Percentiles rank a stretch among this genome's conserved stretches.
Conservation (phyloP, 2,888 invertebrate genomes). For the Callimorpha dominula region DNA sequence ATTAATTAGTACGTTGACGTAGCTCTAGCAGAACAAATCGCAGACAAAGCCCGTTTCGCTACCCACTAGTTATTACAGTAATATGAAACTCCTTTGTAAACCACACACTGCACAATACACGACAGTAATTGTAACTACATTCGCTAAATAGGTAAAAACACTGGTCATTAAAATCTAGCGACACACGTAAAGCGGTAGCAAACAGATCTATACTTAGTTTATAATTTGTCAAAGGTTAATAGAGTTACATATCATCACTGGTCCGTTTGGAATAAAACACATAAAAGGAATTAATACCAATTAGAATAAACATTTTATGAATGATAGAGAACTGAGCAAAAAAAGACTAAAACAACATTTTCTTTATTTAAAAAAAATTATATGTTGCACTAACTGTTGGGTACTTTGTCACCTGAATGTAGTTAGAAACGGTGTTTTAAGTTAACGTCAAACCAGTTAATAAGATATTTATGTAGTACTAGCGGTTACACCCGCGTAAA, state of each 20-base stretch:
- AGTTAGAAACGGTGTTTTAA: too few relatives aligned
- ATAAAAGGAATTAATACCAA: background rate
- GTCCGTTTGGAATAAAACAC: background rate
- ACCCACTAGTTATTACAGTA: background rate
- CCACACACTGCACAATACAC: background rate
- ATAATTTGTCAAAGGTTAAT: slow-evolving; percentile 7
- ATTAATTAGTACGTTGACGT: background rate
- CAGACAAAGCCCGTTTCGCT: background rate
- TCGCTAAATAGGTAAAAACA: background rate
- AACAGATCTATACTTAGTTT: background rate
- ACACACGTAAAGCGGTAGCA: background rate
- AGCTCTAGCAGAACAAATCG: background rate
- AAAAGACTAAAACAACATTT: too few relatives aligned
- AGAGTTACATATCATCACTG: background rate
- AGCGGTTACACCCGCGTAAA: too few relatives aligned
- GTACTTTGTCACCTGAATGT: too few relatives aligned
- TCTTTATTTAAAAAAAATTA: too few relatives aligned
- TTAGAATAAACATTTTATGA: background rate
- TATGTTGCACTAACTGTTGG: too few relatives aligned
- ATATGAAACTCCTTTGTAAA: background rate
- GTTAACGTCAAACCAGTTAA: too few relatives aligned
- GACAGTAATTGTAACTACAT: background rate
- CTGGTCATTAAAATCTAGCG: slow-evolving; percentile 2
- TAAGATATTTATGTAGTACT: too few relatives aligned
- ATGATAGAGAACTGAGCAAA: background rate